Conservation (phyloP, 2,113 vertebrate species). For the Sinocyclocheilus grahami region DNA sequence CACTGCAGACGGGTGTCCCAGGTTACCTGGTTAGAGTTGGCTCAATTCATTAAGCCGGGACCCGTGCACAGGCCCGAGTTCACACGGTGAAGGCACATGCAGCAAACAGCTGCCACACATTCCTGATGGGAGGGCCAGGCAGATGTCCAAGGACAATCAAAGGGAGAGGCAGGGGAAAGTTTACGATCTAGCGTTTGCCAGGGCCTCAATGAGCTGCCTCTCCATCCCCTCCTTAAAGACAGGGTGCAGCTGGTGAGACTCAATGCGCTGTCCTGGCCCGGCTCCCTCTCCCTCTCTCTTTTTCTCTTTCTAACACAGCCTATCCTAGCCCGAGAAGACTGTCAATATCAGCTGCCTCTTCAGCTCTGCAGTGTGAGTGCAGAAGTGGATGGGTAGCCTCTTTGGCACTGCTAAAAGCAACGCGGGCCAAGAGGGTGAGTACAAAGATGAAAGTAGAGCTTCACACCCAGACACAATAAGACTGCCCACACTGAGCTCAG, state of each 20-base stretch:
- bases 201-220: constrained; percentile 86
- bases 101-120: constrained; percentile 97
- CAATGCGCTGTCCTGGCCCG: constrained; percentile 79
- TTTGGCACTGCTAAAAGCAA: constrained; percentile 58
- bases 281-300: constrained; percentile 63
- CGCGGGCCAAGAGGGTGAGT: constrained; percentile 49
- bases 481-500: constrained; percentile 31
- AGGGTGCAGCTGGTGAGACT: constrained; percentile 92
- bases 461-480: constrained; percentile 35
- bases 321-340: constrained; percentile 56
- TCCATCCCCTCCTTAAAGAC: constrained; percentile 92
- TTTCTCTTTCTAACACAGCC: constrained; percentile 58
- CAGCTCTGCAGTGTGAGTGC: constrained; percentile 61
- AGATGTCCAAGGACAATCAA: constrained; percentile 99
- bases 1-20: constrained; percentile 74
- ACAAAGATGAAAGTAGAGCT: constrained; percentile 42
- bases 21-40: constrained; percentile 83
- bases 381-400: constrained; percentile 52
- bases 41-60: constrained; percentile 94
- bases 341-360: constrained; percentile 68
- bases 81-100: constrained; percentile 88
- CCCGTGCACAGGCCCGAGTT: constrained; percentile 78
- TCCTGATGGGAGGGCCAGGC: constrained; percentile 95
- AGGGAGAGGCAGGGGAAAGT: constrained; percentile 90
- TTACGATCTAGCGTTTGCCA: constrained; percentile 94